phyloP scores from a whole-genome alignment of 2,888 invertebrate genomes.

The Drosophila nigritarsus region DNA sequence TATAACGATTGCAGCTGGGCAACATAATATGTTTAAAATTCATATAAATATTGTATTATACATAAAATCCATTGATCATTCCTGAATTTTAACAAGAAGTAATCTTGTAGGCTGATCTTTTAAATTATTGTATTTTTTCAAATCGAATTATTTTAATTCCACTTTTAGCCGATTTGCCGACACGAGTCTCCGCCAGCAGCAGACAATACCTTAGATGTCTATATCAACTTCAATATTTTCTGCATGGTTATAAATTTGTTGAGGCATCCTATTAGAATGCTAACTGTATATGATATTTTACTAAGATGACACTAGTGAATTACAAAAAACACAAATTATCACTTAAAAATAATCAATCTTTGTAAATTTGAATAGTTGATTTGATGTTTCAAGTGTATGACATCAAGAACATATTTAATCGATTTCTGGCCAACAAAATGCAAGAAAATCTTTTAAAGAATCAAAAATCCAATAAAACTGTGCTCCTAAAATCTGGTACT shows the following conservation, averaged over 20 bases:
- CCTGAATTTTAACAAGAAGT: background rate
- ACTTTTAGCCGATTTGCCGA: background rate
- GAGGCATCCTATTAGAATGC: too few species aligned
- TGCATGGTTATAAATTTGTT: conserved; percentile 4
- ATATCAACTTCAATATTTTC: conserved; percentile 7
- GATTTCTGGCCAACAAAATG: background rate
- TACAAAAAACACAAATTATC: background rate
- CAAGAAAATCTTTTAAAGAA: background rate
- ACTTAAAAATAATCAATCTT: background rate
- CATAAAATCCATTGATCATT: background rate
- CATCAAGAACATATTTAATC: background rate
- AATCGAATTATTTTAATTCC: background rate
- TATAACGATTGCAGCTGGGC: background rate
- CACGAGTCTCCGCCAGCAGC: background rate
- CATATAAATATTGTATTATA: background rate
- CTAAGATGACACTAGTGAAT: background rate
- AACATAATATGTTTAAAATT: background rate
- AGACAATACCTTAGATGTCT: background rate
- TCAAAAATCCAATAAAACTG: background rate
- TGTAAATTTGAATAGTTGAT: background rate
- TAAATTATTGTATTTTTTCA: background rate
- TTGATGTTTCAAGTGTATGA: background rate
- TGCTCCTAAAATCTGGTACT: background rate
- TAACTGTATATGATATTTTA: too few species aligned
- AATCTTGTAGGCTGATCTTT: background rate